Base-by-base conservation (phyloP, 1,140 invertebrate species). In the Microplitis demolitor region DNA sequence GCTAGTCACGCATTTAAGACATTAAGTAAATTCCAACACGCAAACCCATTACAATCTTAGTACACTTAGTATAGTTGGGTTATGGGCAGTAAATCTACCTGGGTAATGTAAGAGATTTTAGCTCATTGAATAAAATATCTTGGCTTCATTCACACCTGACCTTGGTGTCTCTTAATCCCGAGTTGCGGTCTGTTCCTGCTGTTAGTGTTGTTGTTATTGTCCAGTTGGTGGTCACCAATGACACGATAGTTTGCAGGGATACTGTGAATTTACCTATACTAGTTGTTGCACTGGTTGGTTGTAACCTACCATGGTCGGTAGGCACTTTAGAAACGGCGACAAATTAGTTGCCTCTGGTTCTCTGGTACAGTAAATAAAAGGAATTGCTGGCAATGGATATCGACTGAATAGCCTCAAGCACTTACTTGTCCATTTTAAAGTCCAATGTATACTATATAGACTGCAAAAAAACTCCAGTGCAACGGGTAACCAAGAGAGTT, bases 21-120 rank as follows among this genome's bases (percentile, higher is more conserved):
- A 50, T 60, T 71, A 71, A 64, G 69, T 56, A 50, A 45, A 71
- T 66, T 66, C 34, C 11, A 56, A 33, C 69, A 71, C 61, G 69
- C 69, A 71, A 71, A 13, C 39, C 53, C 60, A 51, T 63, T 71
- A 56, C 24, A 66, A 24, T 24, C 24, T 24, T 24, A 24, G 24
- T 63, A 35, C 8, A 54, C 51, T n/a, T 54, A 4, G 51, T 9
- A 11, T n/a, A 14, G 51, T 54, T 45, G 39, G 39, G 39, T 45
- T 11, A 24, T 2, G 24, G 24, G 24, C 8, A 45, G 39, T 45
- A 45, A 45, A 45, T 45, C 39, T 45, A 45, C 39, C 5, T 6
- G 11, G 39, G 39, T 45, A 45, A 45, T 6, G 39, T 45, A 45
- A 45, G 39, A 45, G 24, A 24, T 24, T 45, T 11, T 6, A 45